A percentile compares a stretch with the other conserved stretches of the same genome.
phyloP scores from a whole-genome alignment of 2,888 invertebrate genomes.

The Coenonympha arcania region DNA sequence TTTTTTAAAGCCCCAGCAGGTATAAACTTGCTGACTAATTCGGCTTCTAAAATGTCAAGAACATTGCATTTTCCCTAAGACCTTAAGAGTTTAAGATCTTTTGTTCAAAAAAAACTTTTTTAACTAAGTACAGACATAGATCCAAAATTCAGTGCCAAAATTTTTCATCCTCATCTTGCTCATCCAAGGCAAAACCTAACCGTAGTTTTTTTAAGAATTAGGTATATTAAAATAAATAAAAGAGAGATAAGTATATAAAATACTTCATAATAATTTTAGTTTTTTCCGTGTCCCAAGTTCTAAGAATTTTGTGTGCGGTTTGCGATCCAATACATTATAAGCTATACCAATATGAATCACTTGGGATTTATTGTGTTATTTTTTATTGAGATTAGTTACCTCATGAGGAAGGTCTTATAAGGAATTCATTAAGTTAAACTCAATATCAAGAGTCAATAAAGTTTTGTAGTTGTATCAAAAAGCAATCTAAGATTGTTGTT shows the following conservation, averaged over 20 bases:
- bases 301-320: neutral
- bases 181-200: too few species aligned
- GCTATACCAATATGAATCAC: neutral
- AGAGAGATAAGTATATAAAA: neutral
- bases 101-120: too few species aligned
- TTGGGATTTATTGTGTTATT: constrained; percentile 2
- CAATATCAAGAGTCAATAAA: neutral
- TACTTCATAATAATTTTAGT: neutral
- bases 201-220: too few species aligned
- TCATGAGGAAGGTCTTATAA: neutral
- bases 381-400: neutral
- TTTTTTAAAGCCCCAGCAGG: too few species aligned
- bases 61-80: too few species aligned
- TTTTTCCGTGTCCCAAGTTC: neutral
- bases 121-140: too few species aligned
- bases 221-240: neutral
- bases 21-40: too few species aligned
- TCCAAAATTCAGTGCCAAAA: too few species aligned
- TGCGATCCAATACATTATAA: neutral
- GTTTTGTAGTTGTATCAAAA: neutral
- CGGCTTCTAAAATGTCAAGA: too few species aligned
- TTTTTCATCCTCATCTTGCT: too few species aligned
- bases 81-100: too few species aligned
- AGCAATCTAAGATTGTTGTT: too few species aligned
- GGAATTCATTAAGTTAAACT: neutral